Conservation (phyloP, 2,888 invertebrate genomes). For the Hydriomena furcata region DNA sequence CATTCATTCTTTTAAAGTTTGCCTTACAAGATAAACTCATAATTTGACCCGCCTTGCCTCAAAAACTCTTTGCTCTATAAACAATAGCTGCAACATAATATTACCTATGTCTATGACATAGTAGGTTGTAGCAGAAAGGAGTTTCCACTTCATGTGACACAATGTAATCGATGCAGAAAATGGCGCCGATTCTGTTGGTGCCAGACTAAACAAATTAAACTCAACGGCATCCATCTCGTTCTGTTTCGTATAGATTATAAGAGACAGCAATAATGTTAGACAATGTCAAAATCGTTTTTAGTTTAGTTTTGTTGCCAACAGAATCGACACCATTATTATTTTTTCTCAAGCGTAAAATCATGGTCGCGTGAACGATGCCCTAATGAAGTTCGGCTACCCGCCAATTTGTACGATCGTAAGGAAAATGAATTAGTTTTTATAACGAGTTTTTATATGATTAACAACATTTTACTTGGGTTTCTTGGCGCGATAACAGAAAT, state of each 20-base stretch:
- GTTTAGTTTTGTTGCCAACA: too few species aligned
- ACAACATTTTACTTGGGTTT: conserved; percentile 13
- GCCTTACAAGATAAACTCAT: not conserved
- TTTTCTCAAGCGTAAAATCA: conserved; percentile 31
- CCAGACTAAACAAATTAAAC: too few species aligned
- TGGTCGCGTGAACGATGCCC: conserved; percentile 30
- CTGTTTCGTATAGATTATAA: too few species aligned
- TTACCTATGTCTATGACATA: too few species aligned
- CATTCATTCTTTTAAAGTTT: too few species aligned
- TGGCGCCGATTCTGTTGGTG: too few species aligned
- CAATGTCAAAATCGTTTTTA: too few species aligned
- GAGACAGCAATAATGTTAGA: too few species aligned
- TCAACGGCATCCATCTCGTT: too few species aligned
- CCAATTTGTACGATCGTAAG: conserved; percentile 32
- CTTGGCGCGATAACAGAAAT: conserved; percentile 9
- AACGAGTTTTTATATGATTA: conserved; percentile 28
- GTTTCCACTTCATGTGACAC: conserved; percentile 3
- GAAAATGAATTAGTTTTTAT: conserved; percentile 32
- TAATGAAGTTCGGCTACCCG: conserved; percentile 31
- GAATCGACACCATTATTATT: too few species aligned
- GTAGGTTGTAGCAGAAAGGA: not conserved
- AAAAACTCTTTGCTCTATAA: not conserved
- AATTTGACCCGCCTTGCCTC: not conserved
- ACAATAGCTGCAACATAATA: not conserved
- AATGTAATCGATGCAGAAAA: conserved; percentile 10